Conservation (phyloP, 1,140 invertebrate genomes). For the Drosophila biarmipes region DNA sequence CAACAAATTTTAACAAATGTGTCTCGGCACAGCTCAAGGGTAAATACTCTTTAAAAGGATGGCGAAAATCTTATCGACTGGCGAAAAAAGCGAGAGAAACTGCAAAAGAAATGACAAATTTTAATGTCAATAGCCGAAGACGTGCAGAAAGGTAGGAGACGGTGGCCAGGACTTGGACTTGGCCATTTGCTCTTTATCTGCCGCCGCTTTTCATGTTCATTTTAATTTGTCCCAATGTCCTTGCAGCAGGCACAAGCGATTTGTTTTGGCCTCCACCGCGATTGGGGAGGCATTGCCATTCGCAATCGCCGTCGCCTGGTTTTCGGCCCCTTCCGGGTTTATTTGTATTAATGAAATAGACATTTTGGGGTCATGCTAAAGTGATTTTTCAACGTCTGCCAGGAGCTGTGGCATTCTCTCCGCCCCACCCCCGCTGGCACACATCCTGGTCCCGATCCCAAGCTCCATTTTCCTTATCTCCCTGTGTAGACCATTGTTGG, state of each 20-base stretch:
- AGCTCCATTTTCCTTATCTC: slow-evolving; percentile 38
- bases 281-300: slow-evolving; percentile 28
- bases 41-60: background rate
- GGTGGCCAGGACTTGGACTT: background rate
- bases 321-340: slow-evolving; percentile 58
- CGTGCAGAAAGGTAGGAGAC: slow-evolving; percentile 43
- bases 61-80: slow-evolving; percentile 16
- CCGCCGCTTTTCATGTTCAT: slow-evolving; percentile 76
- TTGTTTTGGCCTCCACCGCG: slow-evolving; percentile 65
- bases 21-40: background rate
- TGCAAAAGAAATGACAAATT: slow-evolving; percentile 74
- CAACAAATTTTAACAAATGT: background rate
- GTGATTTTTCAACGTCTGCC: slow-evolving; percentile 82
- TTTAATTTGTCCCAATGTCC: slow-evolving; percentile 80
- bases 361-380: slow-evolving; percentile 83
- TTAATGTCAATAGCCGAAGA: slow-evolving; percentile 77
- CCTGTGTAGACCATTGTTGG: slow-evolving; percentile 61
- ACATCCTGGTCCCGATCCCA: slow-evolving; percentile 20
- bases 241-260: slow-evolving; percentile 74
- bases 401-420: slow-evolving; percentile 20
- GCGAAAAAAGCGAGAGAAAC: slow-evolving; percentile 29
- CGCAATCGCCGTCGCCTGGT: slow-evolving; percentile 12
- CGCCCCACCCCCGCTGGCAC: background rate
- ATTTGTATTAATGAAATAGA: slow-evolving; percentile 84
- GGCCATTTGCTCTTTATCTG: slow-evolving; percentile 62